Conservation (phyloP, 1,140 invertebrate species). For the Homarus americanus region DNA sequence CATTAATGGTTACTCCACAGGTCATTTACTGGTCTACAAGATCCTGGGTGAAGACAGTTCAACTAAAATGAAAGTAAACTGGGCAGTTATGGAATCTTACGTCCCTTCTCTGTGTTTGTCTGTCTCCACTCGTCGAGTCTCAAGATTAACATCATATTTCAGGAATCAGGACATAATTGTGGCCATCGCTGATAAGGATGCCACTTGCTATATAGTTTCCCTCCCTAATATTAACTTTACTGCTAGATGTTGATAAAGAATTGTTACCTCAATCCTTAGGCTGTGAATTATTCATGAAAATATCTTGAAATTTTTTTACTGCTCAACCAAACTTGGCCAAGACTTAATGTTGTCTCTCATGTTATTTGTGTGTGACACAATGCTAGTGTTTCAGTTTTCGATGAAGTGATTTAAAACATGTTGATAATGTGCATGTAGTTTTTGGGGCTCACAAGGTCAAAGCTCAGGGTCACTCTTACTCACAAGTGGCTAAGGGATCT, state of each 20-base stretch:
- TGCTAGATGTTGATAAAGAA: background rate
- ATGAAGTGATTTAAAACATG: too few relatives aligned
- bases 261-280: background rate
- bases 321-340: too few relatives aligned
- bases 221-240: background rate
- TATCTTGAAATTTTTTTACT: background rate
- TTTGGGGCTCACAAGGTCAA: too few relatives aligned
- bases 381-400: too few relatives aligned
- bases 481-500: too few relatives aligned
- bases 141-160: constrained; percentile 23
- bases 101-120: constrained; percentile 24
- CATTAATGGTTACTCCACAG: too few relatives aligned
- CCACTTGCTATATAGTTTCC: constrained; percentile 26
- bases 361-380: too few relatives aligned
- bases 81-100: constrained; percentile 30
- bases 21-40: constrained; percentile 41
- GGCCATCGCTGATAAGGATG: constrained; percentile 25
- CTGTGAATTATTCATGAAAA: background rate
- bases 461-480: too few relatives aligned
- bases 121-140: background rate
- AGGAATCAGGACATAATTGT: constrained; percentile 1
- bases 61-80: constrained; percentile 9
- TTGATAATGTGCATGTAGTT: too few relatives aligned
- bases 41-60: background rate
- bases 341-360: too few relatives aligned